Conservation (phyloP, 2,113 vertebrate species). For the Perca schrenkii region DNA sequence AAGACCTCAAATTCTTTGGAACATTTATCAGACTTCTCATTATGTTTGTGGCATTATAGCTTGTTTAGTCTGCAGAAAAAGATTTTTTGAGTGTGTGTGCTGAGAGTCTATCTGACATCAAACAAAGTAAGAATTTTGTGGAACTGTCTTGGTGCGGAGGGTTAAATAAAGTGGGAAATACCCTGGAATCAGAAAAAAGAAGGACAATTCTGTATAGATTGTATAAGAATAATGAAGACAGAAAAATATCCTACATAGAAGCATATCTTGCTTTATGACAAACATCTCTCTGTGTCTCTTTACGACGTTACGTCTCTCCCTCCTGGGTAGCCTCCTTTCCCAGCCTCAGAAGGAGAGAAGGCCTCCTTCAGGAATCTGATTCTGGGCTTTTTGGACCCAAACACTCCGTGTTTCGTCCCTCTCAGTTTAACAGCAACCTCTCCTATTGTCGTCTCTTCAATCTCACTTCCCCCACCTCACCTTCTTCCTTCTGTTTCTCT, state of each 20-base stretch:
- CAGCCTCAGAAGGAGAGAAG: conserved; percentile 56
- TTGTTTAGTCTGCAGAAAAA: neutral
- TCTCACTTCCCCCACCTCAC: conserved; percentile 16
- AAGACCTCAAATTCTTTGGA: neutral
- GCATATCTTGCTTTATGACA: neutral
- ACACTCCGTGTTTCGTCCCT: conserved; percentile 40
- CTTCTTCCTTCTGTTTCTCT: conserved; percentile 14
- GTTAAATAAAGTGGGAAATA: neutral
- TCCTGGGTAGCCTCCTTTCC: conserved; percentile 30
- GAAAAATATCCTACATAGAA: neutral
- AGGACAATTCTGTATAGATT: neutral
- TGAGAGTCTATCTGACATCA: neutral
- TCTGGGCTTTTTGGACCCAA: conserved; percentile 65
- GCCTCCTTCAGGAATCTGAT: conserved; percentile 51
- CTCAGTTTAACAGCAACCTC: conserved; percentile 8
- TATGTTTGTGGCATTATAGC: neutral
- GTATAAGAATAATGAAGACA: neutral
- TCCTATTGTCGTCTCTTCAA: neutral
- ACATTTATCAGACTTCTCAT: neutral
- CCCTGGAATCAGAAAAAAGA: neutral
- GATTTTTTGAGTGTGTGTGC: neutral
- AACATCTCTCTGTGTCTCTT: neutral
- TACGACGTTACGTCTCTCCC: neutral
- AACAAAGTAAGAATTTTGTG: neutral
- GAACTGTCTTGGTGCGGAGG: neutral